Conservation (phyloP, 2,888 invertebrate species). For the Entomobrya proxima region DNA sequence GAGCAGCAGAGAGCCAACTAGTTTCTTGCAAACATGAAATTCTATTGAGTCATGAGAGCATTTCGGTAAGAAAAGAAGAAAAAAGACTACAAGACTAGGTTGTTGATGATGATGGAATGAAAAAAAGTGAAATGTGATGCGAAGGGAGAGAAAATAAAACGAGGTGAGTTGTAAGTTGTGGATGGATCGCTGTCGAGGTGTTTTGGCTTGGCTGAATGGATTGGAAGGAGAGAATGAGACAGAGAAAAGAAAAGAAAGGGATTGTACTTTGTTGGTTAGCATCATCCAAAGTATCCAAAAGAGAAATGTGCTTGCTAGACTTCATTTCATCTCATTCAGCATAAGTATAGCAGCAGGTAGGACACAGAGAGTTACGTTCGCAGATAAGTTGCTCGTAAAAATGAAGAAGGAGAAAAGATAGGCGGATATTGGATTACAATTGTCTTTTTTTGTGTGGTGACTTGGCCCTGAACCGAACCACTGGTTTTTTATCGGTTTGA, state of each 20-base stretch:
- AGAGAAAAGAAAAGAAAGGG: conserved; percentile 7
- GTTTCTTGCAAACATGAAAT: conserved; percentile 30
- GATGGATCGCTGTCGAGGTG: neutral
- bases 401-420: conserved; percentile 1
- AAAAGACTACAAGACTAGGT: too few relatives aligned
- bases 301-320: too few relatives aligned
- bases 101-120: neutral
- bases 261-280: conserved; percentile 40
- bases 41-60: conserved; percentile 31
- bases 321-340: conserved; percentile 21
- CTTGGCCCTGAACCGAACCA: too few relatives aligned
- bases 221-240: neutral
- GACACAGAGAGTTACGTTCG: neutral
- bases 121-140: conserved; percentile 54
- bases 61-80: neutral
- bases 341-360: neutral
- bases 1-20: neutral
- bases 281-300: neutral
- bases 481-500: too few relatives aligned
- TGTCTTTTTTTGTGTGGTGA: neutral
- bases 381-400: neutral
- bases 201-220: neutral
- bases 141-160: neutral
- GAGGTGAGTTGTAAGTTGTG: neutral
- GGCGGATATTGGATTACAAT: conserved; percentile 23